A percentile compares a stretch with the other conserved stretches of the same genome.
Conservation (phyloP, 2,888 invertebrate genomes). For the Andrena flavipes region DNA sequence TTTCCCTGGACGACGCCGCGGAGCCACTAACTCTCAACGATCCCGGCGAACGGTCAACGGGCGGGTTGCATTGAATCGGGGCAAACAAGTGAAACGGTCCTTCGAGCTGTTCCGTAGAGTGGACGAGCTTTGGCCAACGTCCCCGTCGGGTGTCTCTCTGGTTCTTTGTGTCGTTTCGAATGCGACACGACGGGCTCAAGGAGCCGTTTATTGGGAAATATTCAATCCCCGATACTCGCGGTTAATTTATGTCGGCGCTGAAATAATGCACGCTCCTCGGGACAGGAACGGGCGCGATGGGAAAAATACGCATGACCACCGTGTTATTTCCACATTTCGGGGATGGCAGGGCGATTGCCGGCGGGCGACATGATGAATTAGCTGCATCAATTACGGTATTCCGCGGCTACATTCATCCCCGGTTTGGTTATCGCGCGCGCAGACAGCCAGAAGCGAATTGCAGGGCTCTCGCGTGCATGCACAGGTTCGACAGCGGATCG, state of each 20-base stretch:
- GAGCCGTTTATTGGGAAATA: too few relatives aligned
- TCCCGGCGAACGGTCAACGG: slow-evolving; percentile 15
- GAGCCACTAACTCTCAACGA: not conserved
- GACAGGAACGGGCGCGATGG: not conserved
- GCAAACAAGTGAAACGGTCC: slow-evolving; percentile 33
- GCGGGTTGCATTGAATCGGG: slow-evolving; percentile 11
- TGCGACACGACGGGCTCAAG: not conserved
- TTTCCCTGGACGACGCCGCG: slow-evolving; percentile 13
- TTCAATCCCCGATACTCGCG: too few relatives aligned
- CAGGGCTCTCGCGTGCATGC: not conserved
- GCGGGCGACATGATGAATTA: slow-evolving; percentile 51
- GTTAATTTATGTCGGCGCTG: too few relatives aligned
- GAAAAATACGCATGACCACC: slow-evolving; percentile 7
- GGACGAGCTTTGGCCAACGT: not conserved
- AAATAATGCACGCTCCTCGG: not conserved
- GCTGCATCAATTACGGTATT: slow-evolving; percentile 52
- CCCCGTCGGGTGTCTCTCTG: not conserved
- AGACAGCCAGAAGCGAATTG: slow-evolving; percentile 36
- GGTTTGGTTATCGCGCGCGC: slow-evolving; percentile 40
- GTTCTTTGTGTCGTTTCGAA: not conserved
- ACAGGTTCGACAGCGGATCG: slow-evolving; percentile 44
- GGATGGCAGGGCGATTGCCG: slow-evolving; percentile 9
- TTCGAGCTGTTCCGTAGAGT: not conserved
- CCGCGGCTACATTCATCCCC: slow-evolving; percentile 15
- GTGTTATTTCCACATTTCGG: slow-evolving; percentile 15